Evolutionary conservation across 2,113 vertebrate species (phyloP).

Genomic region (Accipiter virgatus): DNA sequence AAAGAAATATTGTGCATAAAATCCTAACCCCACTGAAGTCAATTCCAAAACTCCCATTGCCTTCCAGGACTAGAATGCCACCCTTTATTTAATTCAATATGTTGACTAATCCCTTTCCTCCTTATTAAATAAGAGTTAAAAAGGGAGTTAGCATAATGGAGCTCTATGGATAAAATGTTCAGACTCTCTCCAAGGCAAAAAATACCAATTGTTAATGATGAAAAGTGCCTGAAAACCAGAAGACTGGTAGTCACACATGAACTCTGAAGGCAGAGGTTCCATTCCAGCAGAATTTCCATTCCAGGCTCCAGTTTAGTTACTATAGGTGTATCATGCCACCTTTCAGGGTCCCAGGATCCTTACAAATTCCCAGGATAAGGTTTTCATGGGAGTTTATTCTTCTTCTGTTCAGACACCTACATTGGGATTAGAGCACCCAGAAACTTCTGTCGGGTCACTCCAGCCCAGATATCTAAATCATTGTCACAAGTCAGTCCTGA

Average conservation of each 20-base stretch:
- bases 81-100: background rate
- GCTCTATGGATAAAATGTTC: background rate
- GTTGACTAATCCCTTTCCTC: background rate
- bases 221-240: background rate
- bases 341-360: background rate
- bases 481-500: background rate
- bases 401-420: background rate
- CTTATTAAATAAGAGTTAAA: background rate
- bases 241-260: background rate
- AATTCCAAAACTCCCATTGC: background rate
- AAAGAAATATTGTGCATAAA: slow-evolving; percentile 13
- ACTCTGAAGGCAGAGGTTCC: background rate
- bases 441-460: background rate
- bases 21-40: background rate
- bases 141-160: background rate
- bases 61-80: background rate
- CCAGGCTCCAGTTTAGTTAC: background rate
- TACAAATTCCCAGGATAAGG: background rate
- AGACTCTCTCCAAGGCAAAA: background rate
- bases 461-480: background rate
- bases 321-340: background rate
- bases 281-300: background rate
- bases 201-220: background rate
- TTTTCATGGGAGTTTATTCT: background rate
- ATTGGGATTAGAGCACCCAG: background rate